Conservation (phyloP, 2,888 invertebrate species). For the Drosophila ochracea region DNA sequence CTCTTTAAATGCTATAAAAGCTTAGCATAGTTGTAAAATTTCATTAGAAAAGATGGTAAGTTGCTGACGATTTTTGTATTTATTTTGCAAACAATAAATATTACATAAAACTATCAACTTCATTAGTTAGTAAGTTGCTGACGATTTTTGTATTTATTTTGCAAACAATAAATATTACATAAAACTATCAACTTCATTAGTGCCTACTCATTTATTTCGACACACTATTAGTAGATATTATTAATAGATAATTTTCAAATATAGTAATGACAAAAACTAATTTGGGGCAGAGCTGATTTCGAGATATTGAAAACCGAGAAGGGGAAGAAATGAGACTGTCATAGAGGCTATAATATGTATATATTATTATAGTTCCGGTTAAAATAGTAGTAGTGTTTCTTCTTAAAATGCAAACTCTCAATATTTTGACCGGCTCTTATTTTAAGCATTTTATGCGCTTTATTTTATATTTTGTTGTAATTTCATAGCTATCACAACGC, state of each 20-base stretch:
- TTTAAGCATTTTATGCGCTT: neutral
- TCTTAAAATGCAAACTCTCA: neutral
- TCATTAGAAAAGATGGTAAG: neutral
- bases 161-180: neutral
- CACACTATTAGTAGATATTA: neutral
- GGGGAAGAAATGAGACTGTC: neutral
- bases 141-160: neutral
- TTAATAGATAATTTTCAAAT: neutral
- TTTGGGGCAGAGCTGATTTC: neutral
- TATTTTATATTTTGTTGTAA: neutral
- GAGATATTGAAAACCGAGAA: neutral
- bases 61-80: neutral
- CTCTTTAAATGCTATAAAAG: neutral
- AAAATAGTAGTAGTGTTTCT: neutral
- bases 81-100: neutral
- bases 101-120: neutral
- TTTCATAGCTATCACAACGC: no score
- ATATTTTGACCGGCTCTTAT: neutral
- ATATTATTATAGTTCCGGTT: neutral
- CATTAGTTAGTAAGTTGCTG: neutral
- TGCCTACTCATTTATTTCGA: neutral
- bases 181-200: neutral
- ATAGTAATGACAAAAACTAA: neutral
- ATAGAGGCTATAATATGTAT: neutral
- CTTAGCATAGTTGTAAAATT: neutral